These are phyloP conservation scores for Neuroscelio doddi DNA, from an alignment of 2,888 invertebrate species.

Conservation along the genomic window DNA sequence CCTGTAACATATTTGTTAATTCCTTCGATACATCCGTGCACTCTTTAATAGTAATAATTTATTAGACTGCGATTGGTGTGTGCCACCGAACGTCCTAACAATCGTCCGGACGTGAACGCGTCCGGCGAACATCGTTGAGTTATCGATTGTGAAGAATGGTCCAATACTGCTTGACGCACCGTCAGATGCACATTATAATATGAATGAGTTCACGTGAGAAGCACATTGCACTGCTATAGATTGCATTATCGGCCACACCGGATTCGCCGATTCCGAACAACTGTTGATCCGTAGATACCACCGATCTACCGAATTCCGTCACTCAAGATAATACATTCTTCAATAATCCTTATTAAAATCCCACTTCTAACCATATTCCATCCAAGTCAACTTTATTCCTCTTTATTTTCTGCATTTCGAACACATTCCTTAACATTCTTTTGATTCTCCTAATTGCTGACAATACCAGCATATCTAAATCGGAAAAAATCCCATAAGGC, in stretches of 20 bases:
- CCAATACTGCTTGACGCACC: constrained; percentile 11
- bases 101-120: constrained; percentile 36
- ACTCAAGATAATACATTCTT: too few species aligned
- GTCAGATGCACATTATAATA: constrained; percentile 11
- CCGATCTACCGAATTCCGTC: too few species aligned
- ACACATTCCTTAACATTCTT: neutral
- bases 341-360: neutral
- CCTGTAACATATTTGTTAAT: constrained; percentile 7
- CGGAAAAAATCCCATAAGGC: too few species aligned
- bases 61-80: constrained; percentile 1
- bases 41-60: constrained; percentile 4
- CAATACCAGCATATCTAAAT: too few species aligned
- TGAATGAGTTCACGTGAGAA: constrained; percentile 2
- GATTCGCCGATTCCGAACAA: neutral
- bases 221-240: too few species aligned
- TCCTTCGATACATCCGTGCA: neutral
- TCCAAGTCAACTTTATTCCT: neutral
- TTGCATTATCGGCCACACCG: too few species aligned
- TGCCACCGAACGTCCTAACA: constrained; percentile 25
- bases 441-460: too few species aligned
- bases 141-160: constrained; percentile 24
- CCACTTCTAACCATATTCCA: neutral
- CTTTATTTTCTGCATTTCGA: neutral
- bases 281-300: too few species aligned
- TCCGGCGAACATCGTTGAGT: constrained; percentile 33